A percentile compares a stretch with the other conserved stretches of the same genome.
Conservation (phyloP, 2,888 invertebrate species). For the Stenoptilia bipunctidactyla region DNA sequence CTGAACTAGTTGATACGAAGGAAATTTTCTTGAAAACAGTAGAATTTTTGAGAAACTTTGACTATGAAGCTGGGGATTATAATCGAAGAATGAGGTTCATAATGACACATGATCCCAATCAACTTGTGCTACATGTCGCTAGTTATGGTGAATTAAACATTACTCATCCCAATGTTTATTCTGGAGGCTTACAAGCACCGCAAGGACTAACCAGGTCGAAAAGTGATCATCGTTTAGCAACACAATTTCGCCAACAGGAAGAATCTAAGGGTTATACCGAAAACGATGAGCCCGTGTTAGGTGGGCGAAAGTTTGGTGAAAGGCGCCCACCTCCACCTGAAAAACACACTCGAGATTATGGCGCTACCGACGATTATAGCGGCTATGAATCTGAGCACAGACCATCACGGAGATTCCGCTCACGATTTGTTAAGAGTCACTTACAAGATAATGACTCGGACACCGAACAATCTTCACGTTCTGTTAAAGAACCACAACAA, state of each 20-base stretch:
- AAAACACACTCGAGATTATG: slow-evolving; percentile 71
- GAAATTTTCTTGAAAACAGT: slow-evolving; percentile 96
- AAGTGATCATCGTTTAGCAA: slow-evolving; percentile 91
- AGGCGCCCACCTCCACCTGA: slow-evolving; percentile 68
- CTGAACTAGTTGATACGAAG: slow-evolving; percentile 94
- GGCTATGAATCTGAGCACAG: slow-evolving; percentile 77
- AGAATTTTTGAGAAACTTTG: slow-evolving; percentile 94
- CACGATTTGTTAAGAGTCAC: slow-evolving; percentile 76
- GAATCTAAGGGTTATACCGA: slow-evolving; percentile 75
- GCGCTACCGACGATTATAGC: slow-evolving; percentile 74
- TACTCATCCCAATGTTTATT: slow-evolving; percentile 73
- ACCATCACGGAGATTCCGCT: slow-evolving; percentile 78
- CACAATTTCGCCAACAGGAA: slow-evolving; percentile 90
- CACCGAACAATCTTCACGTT: slow-evolving; percentile 73
- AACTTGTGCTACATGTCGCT: slow-evolving; percentile 87
- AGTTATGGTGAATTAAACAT: slow-evolving; percentile 93
- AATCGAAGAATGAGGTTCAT: slow-evolving; percentile 87
- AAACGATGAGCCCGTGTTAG: slow-evolving; percentile 78
- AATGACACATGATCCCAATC: slow-evolving; percentile 93
- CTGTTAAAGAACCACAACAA: slow-evolving; percentile 75
- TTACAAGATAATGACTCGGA: slow-evolving; percentile 84
- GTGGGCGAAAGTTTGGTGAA: slow-evolving; percentile 85
- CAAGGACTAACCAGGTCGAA: slow-evolving; percentile 92
- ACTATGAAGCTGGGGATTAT: slow-evolving; percentile 93
- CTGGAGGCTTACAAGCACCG: slow-evolving; percentile 68